Conservation (phyloP, 2,888 invertebrate genomes). For the Epirrita christyi region DNA sequence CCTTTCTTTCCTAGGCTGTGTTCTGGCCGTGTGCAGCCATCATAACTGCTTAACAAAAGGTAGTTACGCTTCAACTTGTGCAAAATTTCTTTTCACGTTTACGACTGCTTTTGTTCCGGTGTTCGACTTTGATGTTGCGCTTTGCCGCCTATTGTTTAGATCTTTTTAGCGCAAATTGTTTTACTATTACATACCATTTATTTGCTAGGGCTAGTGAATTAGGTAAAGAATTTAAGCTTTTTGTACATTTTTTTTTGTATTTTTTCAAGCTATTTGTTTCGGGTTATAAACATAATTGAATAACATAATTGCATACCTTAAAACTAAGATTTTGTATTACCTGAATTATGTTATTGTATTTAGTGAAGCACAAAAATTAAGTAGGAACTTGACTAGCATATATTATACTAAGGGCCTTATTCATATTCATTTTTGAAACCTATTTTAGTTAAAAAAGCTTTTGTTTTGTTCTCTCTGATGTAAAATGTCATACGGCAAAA, state of each 20-base stretch:
- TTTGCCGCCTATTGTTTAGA: slow-evolving; percentile 48
- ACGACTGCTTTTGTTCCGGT: slow-evolving; percentile 64
- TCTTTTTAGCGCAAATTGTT: slow-evolving; percentile 61
- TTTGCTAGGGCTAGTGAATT: slow-evolving; percentile 15
- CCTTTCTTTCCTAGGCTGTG: background rate
- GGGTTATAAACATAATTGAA: too few species aligned
- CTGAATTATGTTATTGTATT: too few species aligned
- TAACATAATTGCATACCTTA: too few species aligned
- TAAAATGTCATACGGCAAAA: too few species aligned
- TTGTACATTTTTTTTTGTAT: background rate
- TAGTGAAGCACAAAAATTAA: too few species aligned
- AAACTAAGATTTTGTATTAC: too few species aligned
- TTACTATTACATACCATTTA: slow-evolving; percentile 37
- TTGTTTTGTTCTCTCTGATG: too few species aligned
- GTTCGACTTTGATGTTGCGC: slow-evolving; percentile 32
- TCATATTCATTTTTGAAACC: too few species aligned
- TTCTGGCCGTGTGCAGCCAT: background rate
- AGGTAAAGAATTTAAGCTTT: slow-evolving; percentile 1
- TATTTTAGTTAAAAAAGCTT: too few species aligned
- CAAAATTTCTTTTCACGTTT: slow-evolving; percentile 79
- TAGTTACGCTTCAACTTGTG: slow-evolving; percentile 50
- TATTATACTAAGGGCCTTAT: too few species aligned
- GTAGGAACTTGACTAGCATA: too few species aligned
- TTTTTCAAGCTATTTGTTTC: background rate
- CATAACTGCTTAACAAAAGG: slow-evolving; percentile 20